These are phyloP conservation scores for Cloeon dipterum DNA, from an alignment of 2,888 invertebrate species.

Conservation along the genomic window DNA sequence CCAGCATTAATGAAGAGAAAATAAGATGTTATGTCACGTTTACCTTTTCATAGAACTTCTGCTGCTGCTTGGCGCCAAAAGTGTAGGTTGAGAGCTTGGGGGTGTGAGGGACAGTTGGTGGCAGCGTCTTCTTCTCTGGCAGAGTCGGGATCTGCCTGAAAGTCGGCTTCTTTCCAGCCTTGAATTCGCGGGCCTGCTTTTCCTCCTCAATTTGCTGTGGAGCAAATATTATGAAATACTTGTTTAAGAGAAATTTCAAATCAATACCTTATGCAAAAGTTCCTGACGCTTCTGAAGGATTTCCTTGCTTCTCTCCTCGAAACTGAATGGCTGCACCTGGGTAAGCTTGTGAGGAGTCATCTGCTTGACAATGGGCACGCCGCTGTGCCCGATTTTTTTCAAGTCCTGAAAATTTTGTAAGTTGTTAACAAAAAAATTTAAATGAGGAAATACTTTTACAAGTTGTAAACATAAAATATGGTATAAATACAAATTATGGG, in stretches of 20 bases:
- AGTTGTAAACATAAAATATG: too few species aligned
- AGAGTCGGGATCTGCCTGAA: neutral
- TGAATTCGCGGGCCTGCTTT: slow-evolving; percentile 37
- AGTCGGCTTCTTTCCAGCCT: slow-evolving; percentile 21
- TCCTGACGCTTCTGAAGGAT: slow-evolving; percentile 31
- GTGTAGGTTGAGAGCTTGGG: neutral
- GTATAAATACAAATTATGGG: too few species aligned
- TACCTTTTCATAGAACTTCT: neutral
- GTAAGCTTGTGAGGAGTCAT: slow-evolving; percentile 4
- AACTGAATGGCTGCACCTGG: slow-evolving; percentile 34
- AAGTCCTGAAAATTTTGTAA: neutral
- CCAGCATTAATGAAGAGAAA: neutral
- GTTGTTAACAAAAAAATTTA: too few species aligned
- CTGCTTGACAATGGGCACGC: neutral
- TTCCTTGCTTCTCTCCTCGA: slow-evolving; percentile 37
- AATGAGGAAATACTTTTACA: too few species aligned
- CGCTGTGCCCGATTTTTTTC: slow-evolving; percentile 3
- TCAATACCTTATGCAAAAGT: slow-evolving; percentile 27
- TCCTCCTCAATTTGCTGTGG: slow-evolving; percentile 26
- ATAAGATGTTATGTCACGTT: neutral
- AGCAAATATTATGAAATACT: slow-evolving; percentile 5
- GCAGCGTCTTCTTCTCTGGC: neutral
- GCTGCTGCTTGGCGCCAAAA: neutral
- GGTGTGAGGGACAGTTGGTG: neutral
- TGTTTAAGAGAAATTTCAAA: too few species aligned